A percentile compares a stretch with the other conserved stretches of the same genome.
Evolutionary conservation across 53 echinoderm and acorn worm species (phyloP).

Genomic region (Henricia sp.): DNA sequence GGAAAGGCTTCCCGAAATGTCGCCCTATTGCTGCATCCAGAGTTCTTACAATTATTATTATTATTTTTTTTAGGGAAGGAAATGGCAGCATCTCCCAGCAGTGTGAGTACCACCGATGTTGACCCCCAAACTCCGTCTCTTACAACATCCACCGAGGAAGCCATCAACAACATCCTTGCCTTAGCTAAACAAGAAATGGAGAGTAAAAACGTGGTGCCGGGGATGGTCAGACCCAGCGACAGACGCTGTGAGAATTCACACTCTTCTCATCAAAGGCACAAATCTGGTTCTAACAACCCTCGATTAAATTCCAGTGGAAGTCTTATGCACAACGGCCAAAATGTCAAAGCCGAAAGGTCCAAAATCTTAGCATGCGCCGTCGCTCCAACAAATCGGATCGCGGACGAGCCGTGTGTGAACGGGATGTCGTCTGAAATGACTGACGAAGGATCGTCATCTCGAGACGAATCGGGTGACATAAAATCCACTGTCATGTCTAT

Average conservation of each 20-base stretch:
- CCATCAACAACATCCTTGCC: slow-evolving; percentile 93
- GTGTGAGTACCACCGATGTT: not conserved
- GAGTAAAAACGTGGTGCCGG: slow-evolving; percentile 45
- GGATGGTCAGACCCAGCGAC: slow-evolving; percentile 53
- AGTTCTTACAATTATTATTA: no score
- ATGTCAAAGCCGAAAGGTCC: slow-evolving; percentile 10
- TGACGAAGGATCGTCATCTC: slow-evolving; percentile 24
- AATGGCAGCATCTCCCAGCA: not conserved
- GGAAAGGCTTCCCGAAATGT: no score
- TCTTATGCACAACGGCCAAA: slow-evolving; percentile 38
- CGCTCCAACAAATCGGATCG: slow-evolving; percentile 3
- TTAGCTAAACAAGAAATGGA: slow-evolving; percentile 95
- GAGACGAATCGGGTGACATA: slow-evolving; percentile 27
- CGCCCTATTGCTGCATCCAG: no score
- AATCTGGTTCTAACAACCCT: not conserved
- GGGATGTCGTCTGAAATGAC: slow-evolving; percentile 19
- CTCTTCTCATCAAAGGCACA: slow-evolving; percentile 23
- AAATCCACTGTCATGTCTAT: slow-evolving; percentile 50
- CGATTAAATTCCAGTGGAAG: not conserved
- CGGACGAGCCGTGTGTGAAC: slow-evolving; percentile 16
- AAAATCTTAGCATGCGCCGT: slow-evolving; percentile 22
- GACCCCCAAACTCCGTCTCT: slow-evolving; percentile 19
- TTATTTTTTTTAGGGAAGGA: slow-evolving; percentile 55
- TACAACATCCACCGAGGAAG: slow-evolving; percentile 88
- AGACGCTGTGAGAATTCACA: slow-evolving; percentile 66